phyloP scores from a whole-genome alignment of 2,113 vertebrate species.

The Oryzias celebensis region DNA sequence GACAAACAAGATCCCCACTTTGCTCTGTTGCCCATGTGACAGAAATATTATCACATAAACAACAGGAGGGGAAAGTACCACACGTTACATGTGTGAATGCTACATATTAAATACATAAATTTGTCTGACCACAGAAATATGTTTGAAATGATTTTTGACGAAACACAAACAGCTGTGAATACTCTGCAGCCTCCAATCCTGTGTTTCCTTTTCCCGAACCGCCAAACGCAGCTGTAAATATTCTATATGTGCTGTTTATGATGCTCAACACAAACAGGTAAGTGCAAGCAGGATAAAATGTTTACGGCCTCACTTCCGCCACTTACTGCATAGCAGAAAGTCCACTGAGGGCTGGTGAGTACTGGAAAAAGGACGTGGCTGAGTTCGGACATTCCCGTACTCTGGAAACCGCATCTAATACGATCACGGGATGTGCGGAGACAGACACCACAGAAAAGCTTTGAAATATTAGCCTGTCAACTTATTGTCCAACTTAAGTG shows the following conservation, averaged over 20 bases:
- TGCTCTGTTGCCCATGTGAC: constrained; percentile 22
- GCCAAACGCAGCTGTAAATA: constrained; percentile 28
- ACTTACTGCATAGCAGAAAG: constrained; percentile 53
- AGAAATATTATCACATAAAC: constrained; percentile 14
- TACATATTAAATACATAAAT: too few relatives aligned
- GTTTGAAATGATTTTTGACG: too few relatives aligned
- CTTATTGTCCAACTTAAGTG: constrained; percentile 52
- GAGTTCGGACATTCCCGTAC: constrained; percentile 70
- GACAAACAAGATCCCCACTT: constrained; percentile 31
- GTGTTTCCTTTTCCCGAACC: too few relatives aligned
- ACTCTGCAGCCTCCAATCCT: neutral
- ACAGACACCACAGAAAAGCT: constrained; percentile 38
- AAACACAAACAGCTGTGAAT: constrained; percentile 17
- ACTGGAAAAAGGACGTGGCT: constrained; percentile 65
- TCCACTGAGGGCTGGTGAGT: constrained; percentile 49
- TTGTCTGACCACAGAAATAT: too few relatives aligned
- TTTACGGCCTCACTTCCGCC: constrained; percentile 71
- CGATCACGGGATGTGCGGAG: constrained; percentile 45
- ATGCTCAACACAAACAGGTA: constrained; percentile 63
- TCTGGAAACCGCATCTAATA: constrained; percentile 69
- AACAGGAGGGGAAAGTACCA: constrained; percentile 5
- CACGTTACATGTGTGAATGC: too few relatives aligned
- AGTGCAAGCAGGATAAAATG: constrained; percentile 63
- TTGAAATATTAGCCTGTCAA: constrained; percentile 55
- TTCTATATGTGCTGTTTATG: constrained; percentile 35